These are phyloP conservation scores for Penaeus chinensis DNA, from an alignment of 1,140 invertebrate genomes.

Conservation along the genomic window DNA sequence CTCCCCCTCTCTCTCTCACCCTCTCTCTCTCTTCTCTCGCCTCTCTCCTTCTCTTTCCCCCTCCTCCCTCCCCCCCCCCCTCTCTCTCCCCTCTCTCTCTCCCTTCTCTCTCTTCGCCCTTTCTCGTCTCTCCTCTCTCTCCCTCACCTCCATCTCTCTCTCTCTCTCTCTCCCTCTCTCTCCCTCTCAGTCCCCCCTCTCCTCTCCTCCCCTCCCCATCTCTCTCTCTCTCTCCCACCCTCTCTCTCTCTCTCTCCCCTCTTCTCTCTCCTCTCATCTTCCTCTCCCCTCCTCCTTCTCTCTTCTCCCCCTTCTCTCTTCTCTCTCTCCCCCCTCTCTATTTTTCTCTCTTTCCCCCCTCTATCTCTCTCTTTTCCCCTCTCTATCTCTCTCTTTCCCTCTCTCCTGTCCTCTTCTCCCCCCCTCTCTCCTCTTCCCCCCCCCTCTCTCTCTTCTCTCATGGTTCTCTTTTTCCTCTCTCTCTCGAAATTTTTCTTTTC, in stretches of 20 bases:
- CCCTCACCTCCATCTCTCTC: not conserved
- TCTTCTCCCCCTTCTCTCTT: no score
- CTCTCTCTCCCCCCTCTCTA: no score
- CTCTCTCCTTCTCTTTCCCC: constrained; percentile 7
- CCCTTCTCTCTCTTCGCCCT: not conserved
- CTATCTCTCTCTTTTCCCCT: constrained; percentile 9
- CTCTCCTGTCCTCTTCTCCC: not conserved
- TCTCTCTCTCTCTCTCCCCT: not conserved
- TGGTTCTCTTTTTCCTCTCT: not conserved
- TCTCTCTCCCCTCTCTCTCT: not conserved
- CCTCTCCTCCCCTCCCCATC: not conserved
- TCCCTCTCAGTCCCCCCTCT: not conserved
- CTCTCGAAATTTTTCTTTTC: not conserved
- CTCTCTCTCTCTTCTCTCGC: constrained; percentile 6
- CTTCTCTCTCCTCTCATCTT: not conserved
- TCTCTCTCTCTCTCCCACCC: not conserved
- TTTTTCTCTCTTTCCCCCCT: not conserved
- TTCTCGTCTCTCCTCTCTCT: not conserved
- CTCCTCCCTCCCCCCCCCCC: not conserved
- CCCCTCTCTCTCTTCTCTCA: not conserved
- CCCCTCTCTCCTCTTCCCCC: not conserved
- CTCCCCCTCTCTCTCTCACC: constrained; percentile 15
- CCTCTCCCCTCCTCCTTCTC: not conserved
- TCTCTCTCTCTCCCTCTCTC: not conserved
- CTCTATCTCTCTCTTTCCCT: not conserved